Evolutionary conservation across 1,140 invertebrate species (phyloP).

Genomic region (Cotesia chilonis): DNA sequence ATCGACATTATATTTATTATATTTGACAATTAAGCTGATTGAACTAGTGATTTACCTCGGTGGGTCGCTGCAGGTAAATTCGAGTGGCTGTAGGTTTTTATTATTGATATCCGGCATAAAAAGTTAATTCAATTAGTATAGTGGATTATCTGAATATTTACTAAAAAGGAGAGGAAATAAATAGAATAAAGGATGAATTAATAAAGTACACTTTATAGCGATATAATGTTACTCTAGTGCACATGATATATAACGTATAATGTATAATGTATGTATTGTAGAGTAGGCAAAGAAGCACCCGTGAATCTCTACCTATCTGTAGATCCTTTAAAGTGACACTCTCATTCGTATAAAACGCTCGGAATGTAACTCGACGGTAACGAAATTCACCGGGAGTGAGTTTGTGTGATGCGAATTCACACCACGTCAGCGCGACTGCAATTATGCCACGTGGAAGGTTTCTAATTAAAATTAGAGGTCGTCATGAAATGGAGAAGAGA

Average conservation of each 20-base stretch:
- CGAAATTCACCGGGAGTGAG: not conserved
- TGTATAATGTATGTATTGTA: not conserved
- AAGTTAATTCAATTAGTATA: too few relatives aligned
- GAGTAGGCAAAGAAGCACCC: not conserved
- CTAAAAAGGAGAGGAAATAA: too few relatives aligned
- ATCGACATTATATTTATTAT: too few relatives aligned
- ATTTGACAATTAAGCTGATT: too few relatives aligned
- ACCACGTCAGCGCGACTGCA: conserved; percentile 39
- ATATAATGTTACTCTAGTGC: too few relatives aligned
- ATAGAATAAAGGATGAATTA: too few relatives aligned
- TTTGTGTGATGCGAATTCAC: conserved; percentile 30
- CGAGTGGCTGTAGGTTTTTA: too few relatives aligned
- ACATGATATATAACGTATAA: not conserved
- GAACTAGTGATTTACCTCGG: too few relatives aligned
- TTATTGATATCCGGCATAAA: too few relatives aligned
- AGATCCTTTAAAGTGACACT: conserved; percentile 7
- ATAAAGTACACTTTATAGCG: too few relatives aligned
- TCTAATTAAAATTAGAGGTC: conserved; percentile 45
- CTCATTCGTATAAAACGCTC: not conserved
- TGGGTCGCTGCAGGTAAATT: too few relatives aligned
- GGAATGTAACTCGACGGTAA: conserved; percentile 30
- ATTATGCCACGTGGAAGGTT: conserved; percentile 38
- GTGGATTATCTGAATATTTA: too few relatives aligned
- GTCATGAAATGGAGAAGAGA: conserved; percentile 16
- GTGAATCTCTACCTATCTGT: not conserved